Percentiles rank a stretch among this genome's conserved stretches.
Evolutionary conservation across 2,113 vertebrate species (phyloP).

Genomic region (Coreoperca whiteheadi): DNA sequence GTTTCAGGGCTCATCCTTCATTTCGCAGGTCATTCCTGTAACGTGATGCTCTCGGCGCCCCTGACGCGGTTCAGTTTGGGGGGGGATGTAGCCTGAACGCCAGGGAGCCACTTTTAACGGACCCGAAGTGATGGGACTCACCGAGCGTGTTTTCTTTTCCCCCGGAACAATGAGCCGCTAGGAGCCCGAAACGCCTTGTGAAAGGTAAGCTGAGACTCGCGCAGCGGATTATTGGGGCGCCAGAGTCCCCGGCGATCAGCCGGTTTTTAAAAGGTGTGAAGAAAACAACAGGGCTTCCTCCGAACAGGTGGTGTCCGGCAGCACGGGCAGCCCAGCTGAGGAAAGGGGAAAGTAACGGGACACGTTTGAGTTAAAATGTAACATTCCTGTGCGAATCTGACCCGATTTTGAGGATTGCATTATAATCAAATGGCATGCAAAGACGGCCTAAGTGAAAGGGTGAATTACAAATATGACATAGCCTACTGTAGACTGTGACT

Average conservation of each 20-base stretch:
- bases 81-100: conserved; percentile 71
- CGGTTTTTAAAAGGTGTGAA: background rate
- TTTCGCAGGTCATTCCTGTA: conserved; percentile 58
- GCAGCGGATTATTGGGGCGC: conserved; percentile 11
- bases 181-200: conserved; percentile 19
- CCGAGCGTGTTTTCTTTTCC: conserved; percentile 17
- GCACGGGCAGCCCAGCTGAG: background rate
- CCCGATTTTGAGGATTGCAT: conserved; percentile 40
- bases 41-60: conserved; percentile 45
- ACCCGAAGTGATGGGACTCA: conserved; percentile 46
- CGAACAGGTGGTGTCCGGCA: conserved; percentile 68
- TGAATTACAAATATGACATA: background rate
- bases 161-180: conserved; percentile 35
- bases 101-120: conserved; percentile 49
- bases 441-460: conserved; percentile 28
- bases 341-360: conserved; percentile 1
- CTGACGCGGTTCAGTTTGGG: conserved; percentile 41
- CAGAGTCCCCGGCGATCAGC: background rate
- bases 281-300: conserved; percentile 6
- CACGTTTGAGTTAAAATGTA: conserved; percentile 8
- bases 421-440: conserved; percentile 20
- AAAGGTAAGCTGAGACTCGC: conserved; percentile 65
- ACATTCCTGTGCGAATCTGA: conserved; percentile 49
- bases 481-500: background rate
- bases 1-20: conserved; percentile 54